A percentile compares a stretch with the other conserved stretches of the same genome.
Conservation (phyloP, 2,113 vertebrate species). For the Pyrgilauda ruficollis region DNA sequence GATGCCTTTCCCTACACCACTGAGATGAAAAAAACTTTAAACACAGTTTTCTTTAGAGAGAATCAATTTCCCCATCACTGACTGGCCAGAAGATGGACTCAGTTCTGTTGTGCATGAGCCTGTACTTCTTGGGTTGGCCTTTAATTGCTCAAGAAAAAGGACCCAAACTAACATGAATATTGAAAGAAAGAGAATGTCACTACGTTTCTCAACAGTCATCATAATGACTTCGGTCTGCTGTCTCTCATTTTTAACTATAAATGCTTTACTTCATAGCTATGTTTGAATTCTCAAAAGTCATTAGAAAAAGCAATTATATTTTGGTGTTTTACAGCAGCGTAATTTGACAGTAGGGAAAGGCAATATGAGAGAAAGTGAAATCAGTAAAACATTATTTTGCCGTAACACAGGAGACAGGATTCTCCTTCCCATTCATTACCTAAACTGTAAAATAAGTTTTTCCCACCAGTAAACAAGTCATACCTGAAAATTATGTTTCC, state of each 20-base stretch:
- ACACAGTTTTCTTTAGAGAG: not conserved
- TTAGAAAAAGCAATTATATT: not conserved
- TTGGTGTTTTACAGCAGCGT: not conserved
- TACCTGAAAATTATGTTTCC: conserved; percentile 98
- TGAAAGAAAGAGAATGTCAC: not conserved
- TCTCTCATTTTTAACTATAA: not conserved
- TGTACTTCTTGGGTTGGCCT: not conserved
- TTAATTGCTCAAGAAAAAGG: not conserved
- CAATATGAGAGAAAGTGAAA: not conserved
- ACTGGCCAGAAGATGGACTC: not conserved
- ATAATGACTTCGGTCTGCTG: not conserved
- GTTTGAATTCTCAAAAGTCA: not conserved
- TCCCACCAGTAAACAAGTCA: not conserved
- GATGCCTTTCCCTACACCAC: not conserved
- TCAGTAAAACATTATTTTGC: not conserved
- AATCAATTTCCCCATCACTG: not conserved
- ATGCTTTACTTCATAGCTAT: not conserved
- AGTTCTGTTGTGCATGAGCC: not conserved
- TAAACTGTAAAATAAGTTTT: not conserved
- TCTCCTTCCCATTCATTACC: not conserved
- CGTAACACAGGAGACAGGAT: not conserved
- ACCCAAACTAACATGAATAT: not conserved
- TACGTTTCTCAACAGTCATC: not conserved
- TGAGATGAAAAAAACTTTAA: not conserved
- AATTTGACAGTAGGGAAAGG: conserved; percentile 1